A percentile compares a stretch with the other conserved stretches of the same genome.
These are phyloP conservation scores for Xenopus laevis DNA, from an alignment of 2,113 vertebrate species.

Conservation along the genomic window DNA sequence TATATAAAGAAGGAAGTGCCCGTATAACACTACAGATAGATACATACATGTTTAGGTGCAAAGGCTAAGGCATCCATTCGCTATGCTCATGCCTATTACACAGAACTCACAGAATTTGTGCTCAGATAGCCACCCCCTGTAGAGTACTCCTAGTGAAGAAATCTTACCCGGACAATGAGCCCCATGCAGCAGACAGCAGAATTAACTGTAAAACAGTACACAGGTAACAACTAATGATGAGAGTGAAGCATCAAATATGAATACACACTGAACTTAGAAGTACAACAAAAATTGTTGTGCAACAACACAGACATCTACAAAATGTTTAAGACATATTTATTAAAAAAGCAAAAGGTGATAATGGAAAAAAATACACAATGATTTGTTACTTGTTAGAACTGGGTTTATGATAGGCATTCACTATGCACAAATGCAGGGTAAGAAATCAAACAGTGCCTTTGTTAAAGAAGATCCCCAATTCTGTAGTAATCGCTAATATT, in stretches of 20 bases:
- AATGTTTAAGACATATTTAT: background rate
- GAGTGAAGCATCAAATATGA: conserved; percentile 48
- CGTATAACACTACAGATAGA: no score
- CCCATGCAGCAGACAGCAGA: conserved; percentile 91
- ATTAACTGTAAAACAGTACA: conserved; percentile 98
- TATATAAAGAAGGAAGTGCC: no score
- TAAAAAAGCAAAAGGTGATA: background rate
- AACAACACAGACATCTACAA: background rate
- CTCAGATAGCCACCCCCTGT: conserved; percentile 53
- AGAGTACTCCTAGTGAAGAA: conserved; percentile 64
- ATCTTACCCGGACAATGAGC: conserved; percentile 83
- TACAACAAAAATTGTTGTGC: background rate
- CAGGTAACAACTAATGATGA: conserved; percentile 66
- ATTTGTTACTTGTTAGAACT: no score
- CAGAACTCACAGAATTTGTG: conserved; percentile 4
- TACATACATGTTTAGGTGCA: no score
- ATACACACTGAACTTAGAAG: conserved; percentile 1
- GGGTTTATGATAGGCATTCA: no score
- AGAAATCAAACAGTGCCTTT: no score
- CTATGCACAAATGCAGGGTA: no score
- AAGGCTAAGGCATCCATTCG: background rate
- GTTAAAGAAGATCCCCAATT: no score
- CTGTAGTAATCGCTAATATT: no score
- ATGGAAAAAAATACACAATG: no score
- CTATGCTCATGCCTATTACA: background rate